A percentile compares a stretch with the other conserved stretches of the same genome.
These are phyloP conservation scores for Aurelia sp. DNA, from an alignment of 30 jellyfish, hydroid and myxozoan genomes.

Conservation along the genomic window DNA sequence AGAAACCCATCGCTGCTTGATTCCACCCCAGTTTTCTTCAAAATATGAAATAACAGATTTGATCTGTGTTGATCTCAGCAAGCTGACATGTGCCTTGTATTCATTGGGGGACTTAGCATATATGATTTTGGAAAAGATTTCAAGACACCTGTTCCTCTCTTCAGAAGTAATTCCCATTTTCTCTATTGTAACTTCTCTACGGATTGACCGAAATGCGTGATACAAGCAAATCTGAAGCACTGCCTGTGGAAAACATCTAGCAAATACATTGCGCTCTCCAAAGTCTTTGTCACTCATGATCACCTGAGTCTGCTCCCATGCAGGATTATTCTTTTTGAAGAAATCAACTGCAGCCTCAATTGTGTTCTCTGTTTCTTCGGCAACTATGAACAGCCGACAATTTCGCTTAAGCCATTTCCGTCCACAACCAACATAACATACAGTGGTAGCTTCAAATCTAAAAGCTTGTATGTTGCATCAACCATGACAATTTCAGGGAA, in stretches of 20 bases:
- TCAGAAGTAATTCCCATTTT: conserved; percentile 69
- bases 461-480: conserved; percentile 69
- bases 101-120: conserved; percentile 33
- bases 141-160: conserved; percentile 47
- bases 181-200: conserved; percentile 46
- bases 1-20: conserved; percentile 57
- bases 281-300: conserved; percentile 59
- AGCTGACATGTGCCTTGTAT: not conserved
- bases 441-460: conserved; percentile 31
- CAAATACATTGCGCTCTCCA: conserved; percentile 16
- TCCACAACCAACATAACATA: conserved; percentile 36
- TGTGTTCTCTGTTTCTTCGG: conserved; percentile 38
- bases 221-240: conserved; percentile 48
- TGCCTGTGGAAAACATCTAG: conserved; percentile 48
- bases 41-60: conserved; percentile 41
- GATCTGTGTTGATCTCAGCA: conserved; percentile 14
- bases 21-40: conserved; percentile 46
- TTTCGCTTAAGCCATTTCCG: conserved; percentile 65
- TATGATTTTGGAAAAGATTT: conserved; percentile 9
- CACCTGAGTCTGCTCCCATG: conserved; percentile 47
- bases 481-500: conserved; percentile 62
- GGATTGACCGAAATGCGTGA: conserved; percentile 43
- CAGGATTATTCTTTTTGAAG: conserved; percentile 37
- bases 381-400: conserved; percentile 46
- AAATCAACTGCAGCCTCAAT: conserved; percentile 38